Percentiles rank a stretch among this genome's conserved stretches.
Conservation (phyloP, 1,140 invertebrate species). For the Drosophila dunni region DNA sequence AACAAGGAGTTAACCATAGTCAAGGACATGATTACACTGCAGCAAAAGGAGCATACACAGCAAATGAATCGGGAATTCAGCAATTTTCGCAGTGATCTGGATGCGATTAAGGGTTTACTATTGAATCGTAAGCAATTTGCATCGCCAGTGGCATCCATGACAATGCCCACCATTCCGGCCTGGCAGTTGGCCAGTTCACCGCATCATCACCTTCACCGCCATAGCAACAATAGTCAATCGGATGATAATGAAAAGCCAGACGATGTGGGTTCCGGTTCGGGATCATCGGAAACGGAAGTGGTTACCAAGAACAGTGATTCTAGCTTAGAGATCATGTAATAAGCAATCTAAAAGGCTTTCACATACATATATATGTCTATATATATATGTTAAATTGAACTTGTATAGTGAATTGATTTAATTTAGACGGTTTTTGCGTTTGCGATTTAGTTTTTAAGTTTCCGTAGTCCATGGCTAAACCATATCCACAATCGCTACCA, state of each 20-base stretch:
- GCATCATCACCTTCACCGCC: constrained; percentile 65
- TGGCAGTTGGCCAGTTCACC: constrained; percentile 88
- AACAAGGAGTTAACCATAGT: constrained; percentile 86
- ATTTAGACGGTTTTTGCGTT: constrained; percentile 34
- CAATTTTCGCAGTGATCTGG: constrained; percentile 90
- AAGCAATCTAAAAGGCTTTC: constrained; percentile 26
- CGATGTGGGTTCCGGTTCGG: constrained; percentile 86
- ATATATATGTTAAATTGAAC: constrained; percentile 2
- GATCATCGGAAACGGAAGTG: constrained; percentile 88
- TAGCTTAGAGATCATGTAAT: constrained; percentile 89
- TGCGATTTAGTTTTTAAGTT: constrained; percentile 28
- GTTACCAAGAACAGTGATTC: constrained; percentile 89
- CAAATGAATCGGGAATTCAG: constrained; percentile 87
- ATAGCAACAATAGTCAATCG: constrained; percentile 66
- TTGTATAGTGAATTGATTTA: constrained; percentile 36
- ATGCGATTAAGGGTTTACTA: constrained; percentile 91
- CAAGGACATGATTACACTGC: constrained; percentile 80
- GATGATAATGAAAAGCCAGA: constrained; percentile 83
- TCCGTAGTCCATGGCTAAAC: constrained; percentile 44
- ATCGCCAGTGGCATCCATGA: constrained; percentile 85
- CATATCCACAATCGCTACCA: constrained; percentile 57
- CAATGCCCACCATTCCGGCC: constrained; percentile 89
- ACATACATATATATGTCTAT: constrained; percentile 6
- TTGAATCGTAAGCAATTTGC: constrained; percentile 92
- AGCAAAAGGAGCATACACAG: constrained; percentile 86